These are phyloP conservation scores for Naso thynnoides DNA, from an alignment of 2,797 vertebrate species.

Conservation along the genomic window DNA sequence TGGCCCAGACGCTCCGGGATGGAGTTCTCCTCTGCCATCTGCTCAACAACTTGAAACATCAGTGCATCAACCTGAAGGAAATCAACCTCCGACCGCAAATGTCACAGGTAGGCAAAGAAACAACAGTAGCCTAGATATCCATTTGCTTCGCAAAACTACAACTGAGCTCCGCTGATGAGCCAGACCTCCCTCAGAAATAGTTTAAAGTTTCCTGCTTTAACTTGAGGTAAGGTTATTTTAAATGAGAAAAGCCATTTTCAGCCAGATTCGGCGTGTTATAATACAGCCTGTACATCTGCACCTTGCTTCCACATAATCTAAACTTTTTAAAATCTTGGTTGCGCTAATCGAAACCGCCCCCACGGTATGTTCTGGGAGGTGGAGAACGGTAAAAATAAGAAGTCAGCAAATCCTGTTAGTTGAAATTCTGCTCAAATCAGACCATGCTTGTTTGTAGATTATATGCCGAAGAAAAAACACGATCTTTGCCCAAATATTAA, in stretches of 20 bases:
- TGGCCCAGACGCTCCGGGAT: conserved; percentile 96
- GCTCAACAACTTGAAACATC: conserved; percentile 93
- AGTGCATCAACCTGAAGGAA: conserved; percentile 94
- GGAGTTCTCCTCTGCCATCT: conserved; percentile 96
- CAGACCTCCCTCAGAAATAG: conserved; percentile 17
- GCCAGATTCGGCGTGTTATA: conserved; percentile 38
- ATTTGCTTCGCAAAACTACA: conserved; percentile 6
- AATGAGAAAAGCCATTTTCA: accelerated
- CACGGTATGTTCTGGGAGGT: neutral
- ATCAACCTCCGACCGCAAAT: conserved; percentile 97
- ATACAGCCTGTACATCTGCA: accelerated
- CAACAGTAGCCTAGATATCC: neutral
- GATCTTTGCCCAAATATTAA: accelerated
- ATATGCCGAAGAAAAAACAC: neutral
- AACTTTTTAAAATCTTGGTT: conserved; percentile 51
- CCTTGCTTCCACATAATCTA: neutral
- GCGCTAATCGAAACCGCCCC: neutral
- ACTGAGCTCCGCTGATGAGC: conserved; percentile 1
- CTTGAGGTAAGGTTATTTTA: accelerated
- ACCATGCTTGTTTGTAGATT: accelerated
- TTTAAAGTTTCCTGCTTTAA: neutral
- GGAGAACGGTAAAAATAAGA: neutral
- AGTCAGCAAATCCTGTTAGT: neutral
- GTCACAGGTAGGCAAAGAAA: conserved; percentile 90
- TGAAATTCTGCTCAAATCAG: accelerated